Evolutionary conservation across 2,797 vertebrate genomes (phyloP), one percentile per base, ranked within the genome.

Genomic region (Urophycis tenuis): DNA sequence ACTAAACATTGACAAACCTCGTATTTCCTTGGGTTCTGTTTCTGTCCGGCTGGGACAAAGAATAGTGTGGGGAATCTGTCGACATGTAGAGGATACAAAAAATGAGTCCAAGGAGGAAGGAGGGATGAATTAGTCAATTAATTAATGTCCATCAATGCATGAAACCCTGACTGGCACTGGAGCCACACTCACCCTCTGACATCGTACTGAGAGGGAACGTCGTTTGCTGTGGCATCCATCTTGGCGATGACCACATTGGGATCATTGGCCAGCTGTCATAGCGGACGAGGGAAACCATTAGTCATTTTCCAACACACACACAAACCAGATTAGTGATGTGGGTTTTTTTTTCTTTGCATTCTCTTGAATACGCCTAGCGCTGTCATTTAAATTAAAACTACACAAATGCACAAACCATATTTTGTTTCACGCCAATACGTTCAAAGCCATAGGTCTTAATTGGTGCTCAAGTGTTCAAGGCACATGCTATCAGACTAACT

Each of bases 201-300:
- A 95, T 99, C 96, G 80, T 98, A 99, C 0, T 93, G 94, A 82
- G 95, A 93, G 80, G 98, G 98, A 85, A 99, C 98, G 76, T 99
- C 97, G 71, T 99, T 99, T 84, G 97, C 96, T 81, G 98, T 99
- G 79, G 98, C 97, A 1, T 99, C 98, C 98, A 99, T 99, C 92
- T 99, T 99, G 85, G 98, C 97, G 81, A 99, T 94, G 78, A 99
- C 39, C 1, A 99, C 89, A 79, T 95, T 96, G 85, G 96, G 95
- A 88, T 97, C 94, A 80, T 86, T 83, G 71, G 92, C 88, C 45
- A 99, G 93, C 98, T 99, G 73, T 3, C 76, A 49, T 76, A 73
- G 39, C 30, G 73, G 67, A 77, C 12, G 9, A 53, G 49, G 75
- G 19, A 39, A 75, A 73, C 34, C 29, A 70, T 15, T 25, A 12